A percentile compares a stretch with the other conserved stretches of the same genome.
Evolutionary conservation across 1,140 invertebrate genomes (phyloP).

Genomic region (Drosophila lacteicornis): DNA sequence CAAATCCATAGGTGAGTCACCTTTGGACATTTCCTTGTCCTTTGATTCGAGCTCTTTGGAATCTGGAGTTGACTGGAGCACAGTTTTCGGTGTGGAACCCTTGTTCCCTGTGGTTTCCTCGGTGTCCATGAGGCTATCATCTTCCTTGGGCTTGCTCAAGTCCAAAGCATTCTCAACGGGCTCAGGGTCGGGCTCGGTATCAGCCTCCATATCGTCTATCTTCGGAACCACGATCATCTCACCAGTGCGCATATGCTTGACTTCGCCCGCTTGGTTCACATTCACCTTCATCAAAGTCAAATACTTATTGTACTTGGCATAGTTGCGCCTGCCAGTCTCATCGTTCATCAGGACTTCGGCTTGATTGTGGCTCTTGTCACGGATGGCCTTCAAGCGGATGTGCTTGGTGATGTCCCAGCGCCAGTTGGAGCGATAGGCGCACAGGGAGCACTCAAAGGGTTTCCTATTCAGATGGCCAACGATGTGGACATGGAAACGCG

Average conservation of each 20-base stretch:
- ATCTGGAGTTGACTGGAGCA: background rate
- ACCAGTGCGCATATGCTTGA: constrained; percentile 74
- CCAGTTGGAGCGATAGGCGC: constrained; percentile 97
- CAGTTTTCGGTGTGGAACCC: background rate
- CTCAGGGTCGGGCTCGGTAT: background rate
- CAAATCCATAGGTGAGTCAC: constrained; percentile 16
- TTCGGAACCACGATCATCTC: constrained; percentile 50
- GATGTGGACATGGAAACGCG: constrained; percentile 96
- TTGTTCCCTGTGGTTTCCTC: background rate
- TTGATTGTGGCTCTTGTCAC: constrained; percentile 91
- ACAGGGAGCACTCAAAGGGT: constrained; percentile 97
- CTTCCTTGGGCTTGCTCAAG: constrained; percentile 24
- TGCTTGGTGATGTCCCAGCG: constrained; percentile 98
- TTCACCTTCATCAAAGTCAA: constrained; percentile 89
- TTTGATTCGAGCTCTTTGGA: background rate
- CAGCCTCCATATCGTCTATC: constrained; percentile 8
- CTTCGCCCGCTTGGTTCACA: constrained; percentile 69
- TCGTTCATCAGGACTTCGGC: constrained; percentile 95
- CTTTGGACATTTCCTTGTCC: background rate
- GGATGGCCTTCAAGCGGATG: constrained; percentile 93
- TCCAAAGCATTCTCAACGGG: constrained; percentile 27
- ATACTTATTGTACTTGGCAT: constrained; percentile 96
- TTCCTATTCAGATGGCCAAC: constrained; percentile 96
- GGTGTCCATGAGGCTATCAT: background rate
- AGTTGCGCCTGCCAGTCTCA: constrained; percentile 95